Evolutionary conservation across 2,113 vertebrate genomes (phyloP).

Genomic region (Reinhardtius hippoglossoides): DNA sequence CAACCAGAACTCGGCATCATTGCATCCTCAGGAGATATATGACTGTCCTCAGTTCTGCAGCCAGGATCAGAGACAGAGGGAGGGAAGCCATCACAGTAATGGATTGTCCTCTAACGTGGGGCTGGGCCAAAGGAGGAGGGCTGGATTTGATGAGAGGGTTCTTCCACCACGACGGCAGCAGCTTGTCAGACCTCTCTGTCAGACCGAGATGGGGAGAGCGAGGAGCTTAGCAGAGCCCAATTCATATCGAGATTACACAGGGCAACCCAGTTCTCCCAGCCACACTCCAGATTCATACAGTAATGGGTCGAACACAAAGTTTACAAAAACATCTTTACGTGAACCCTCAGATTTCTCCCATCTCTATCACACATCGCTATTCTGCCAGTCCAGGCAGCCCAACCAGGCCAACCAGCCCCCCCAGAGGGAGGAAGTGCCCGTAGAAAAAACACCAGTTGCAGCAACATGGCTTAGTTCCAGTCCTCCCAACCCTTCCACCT

Average conservation of each 20-base stretch:
- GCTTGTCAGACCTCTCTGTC: constrained; percentile 82
- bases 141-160: constrained; percentile 77
- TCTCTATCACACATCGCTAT: constrained; percentile 54
- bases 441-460: constrained; percentile 37
- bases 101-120: constrained; percentile 58
- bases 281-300: constrained; percentile 46
- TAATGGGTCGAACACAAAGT: constrained; percentile 64
- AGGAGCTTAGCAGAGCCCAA: constrained; percentile 50
- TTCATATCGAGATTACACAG: constrained; percentile 38
- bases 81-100: constrained; percentile 58
- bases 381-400: constrained; percentile 43
- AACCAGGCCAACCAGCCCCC: constrained; percentile 45
- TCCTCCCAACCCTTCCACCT: constrained; percentile 43
- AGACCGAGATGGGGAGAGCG: constrained; percentile 72
- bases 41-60: constrained; percentile 40
- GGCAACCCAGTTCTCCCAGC: constrained; percentile 32
- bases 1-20: constrained; percentile 71
- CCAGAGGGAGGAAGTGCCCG: constrained; percentile 50
- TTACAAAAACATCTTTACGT: constrained; percentile 64
- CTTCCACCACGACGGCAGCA: constrained; percentile 79
- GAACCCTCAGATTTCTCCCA: constrained; percentile 78
- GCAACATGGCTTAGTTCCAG: constrained; percentile 34
- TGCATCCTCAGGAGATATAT: constrained; percentile 57
- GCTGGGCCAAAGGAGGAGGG: constrained; percentile 73
- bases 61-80: constrained; percentile 62